These are phyloP conservation scores for Pterostichus niger DNA, from an alignment of 2,888 invertebrate genomes.

Conservation along the genomic window DNA sequence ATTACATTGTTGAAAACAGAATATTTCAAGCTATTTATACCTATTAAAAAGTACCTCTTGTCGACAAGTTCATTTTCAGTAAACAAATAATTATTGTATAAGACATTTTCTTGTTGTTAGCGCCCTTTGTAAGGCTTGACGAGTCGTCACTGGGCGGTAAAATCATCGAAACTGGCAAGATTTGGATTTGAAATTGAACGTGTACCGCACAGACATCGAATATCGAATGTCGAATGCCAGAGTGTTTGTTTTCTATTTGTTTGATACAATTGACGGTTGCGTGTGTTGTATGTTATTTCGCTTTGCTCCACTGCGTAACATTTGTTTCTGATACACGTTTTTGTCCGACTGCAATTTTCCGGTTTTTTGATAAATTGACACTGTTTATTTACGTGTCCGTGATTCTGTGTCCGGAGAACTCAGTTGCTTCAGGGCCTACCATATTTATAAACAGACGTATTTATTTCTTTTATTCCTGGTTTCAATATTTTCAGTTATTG, in stretches of 20 bases:
- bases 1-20: no score
- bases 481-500: no score
- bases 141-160: not conserved
- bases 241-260: conserved; percentile 50
- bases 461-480: no score
- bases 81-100: no score
- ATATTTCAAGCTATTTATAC: no score
- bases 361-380: conserved; percentile 51
- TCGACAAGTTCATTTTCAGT: no score
- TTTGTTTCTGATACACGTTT: conserved; percentile 65
- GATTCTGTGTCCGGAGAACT: no score
- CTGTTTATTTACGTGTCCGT: conserved; percentile 30
- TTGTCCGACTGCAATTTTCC: conserved; percentile 42
- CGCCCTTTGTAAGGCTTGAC: not conserved
- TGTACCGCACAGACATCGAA: not conserved
- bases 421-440: no score
- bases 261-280: not conserved
- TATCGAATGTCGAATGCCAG: not conserved
- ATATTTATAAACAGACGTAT: no score
- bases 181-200: conserved; percentile 59
- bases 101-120: no score
- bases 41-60: no score
- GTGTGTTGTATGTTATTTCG: conserved; percentile 48
- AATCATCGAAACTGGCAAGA: conserved; percentile 31
- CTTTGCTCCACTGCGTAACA: conserved; percentile 53